Percentiles rank a stretch among this genome's conserved stretches.
Conservation (phyloP, 2,888 invertebrate species). For the Drosophila buzzatii region DNA sequence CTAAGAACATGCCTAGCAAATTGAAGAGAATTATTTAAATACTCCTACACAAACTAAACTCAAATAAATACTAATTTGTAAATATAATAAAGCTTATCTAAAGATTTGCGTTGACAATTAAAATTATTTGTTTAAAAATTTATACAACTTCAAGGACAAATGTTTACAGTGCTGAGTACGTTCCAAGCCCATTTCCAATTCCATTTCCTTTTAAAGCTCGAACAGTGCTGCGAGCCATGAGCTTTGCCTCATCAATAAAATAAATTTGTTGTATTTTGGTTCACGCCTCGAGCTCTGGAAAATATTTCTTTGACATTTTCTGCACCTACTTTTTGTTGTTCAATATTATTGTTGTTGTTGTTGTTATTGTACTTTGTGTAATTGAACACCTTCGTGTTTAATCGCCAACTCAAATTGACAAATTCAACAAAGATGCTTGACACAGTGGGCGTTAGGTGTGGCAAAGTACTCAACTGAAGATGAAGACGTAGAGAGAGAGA, state of each 20-base stretch:
- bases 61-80: neutral
- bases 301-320: conserved; percentile 52
- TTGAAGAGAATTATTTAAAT: too few species aligned
- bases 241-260: conserved; percentile 33
- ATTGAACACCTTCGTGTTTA: conserved; percentile 72
- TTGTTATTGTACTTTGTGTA: conserved; percentile 55
- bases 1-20: neutral
- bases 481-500: neutral
- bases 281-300: conserved; percentile 24
- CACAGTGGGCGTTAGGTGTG: conserved; percentile 48
- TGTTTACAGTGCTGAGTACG: neutral
- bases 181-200: conserved; percentile 4
- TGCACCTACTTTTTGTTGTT: conserved; percentile 13
- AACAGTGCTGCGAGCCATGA: conserved; percentile 28
- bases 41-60: too few species aligned
- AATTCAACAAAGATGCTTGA: conserved; percentile 35
- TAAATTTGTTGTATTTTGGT: conserved; percentile 46
- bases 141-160: neutral
- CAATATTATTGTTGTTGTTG: neutral
- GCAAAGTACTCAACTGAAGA: conserved; percentile 23
- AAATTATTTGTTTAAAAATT: neutral
- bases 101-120: neutral
- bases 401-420: conserved; percentile 60
- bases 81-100: neutral
- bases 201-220: conserved; percentile 16